Evolutionary conservation across 2,888 invertebrate species (phyloP).

Genomic region (Mythimna ferrago): DNA sequence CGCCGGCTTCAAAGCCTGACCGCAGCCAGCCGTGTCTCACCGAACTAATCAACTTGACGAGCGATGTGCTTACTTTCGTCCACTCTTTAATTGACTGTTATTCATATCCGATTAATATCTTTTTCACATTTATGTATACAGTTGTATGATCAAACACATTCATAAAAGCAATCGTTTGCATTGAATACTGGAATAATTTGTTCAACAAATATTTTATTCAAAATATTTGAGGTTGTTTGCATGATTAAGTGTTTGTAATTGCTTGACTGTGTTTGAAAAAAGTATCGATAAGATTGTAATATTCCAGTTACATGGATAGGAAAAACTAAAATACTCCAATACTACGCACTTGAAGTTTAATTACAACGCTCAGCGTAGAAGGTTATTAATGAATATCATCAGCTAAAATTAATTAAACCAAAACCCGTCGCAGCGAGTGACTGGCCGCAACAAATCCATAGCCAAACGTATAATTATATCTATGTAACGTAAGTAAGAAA

Average conservation of each 20-base stretch:
- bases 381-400: constrained; percentile 49
- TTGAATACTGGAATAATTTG: constrained; percentile 35
- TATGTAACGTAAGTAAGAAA: constrained; percentile 68
- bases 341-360: constrained; percentile 25
- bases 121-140: constrained; percentile 48
- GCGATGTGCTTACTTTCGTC: constrained; percentile 42
- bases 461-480: constrained; percentile 62
- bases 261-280: constrained; percentile 4
- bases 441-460: constrained; percentile 56
- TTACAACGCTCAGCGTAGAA: constrained; percentile 20
- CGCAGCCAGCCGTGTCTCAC: constrained; percentile 20
- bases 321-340: neutral
- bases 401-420: constrained; percentile 58
- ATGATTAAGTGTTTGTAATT: constrained; percentile 26
- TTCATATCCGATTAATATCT: constrained; percentile 51
- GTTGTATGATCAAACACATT: constrained; percentile 55
- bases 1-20: constrained; percentile 41
- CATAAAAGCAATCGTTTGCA: constrained; percentile 52
- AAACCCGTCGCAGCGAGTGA: constrained; percentile 36
- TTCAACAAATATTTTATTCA: constrained; percentile 20
- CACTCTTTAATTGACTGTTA: constrained; percentile 57
- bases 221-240: constrained; percentile 30
- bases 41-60: constrained; percentile 48
- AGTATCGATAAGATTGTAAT: constrained; percentile 2
- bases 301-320: constrained; percentile 5